A percentile compares a stretch with the other conserved stretches of the same genome.
These are phyloP conservation scores for Hydropsyche tenuis DNA, from an alignment of 1,140 invertebrate genomes.

Conservation along the genomic window DNA sequence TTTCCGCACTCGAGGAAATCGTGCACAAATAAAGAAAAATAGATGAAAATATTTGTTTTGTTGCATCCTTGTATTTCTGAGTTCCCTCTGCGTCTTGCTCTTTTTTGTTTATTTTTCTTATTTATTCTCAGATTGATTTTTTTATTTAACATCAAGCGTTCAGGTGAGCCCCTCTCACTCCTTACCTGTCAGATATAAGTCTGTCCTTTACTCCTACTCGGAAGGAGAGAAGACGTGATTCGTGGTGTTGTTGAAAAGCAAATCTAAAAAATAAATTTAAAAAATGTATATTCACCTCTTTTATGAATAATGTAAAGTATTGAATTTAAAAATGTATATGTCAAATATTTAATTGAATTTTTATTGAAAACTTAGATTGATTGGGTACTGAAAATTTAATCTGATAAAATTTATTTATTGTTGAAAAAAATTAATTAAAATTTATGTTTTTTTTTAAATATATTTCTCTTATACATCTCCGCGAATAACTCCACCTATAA, in stretches of 20 bases:
- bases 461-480: slow-evolving; percentile 30
- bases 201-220: slow-evolving; percentile 43
- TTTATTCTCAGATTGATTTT: slow-evolving; percentile 49
- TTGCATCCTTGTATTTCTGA: slow-evolving; percentile 12
- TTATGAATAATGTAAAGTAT: too few species aligned
- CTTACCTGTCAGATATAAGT: slow-evolving; percentile 32
- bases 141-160: slow-evolving; percentile 40
- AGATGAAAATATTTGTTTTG: slow-evolving; percentile 34
- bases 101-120: slow-evolving; percentile 48
- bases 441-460: slow-evolving; percentile 8
- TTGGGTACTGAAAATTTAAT: background rate
- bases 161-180: slow-evolving; percentile 27
- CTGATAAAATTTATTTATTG: background rate
- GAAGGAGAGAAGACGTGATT: slow-evolving; percentile 32
- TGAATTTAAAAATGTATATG: background rate
- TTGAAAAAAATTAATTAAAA: background rate
- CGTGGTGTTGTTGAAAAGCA: background rate
- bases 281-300: too few species aligned
- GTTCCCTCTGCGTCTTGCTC: slow-evolving; percentile 16
- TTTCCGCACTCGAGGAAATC: slow-evolving; percentile 11
- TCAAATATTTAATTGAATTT: background rate
- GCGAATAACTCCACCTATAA: slow-evolving; percentile 40
- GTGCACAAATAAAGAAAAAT: background rate
- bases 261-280: too few species aligned
- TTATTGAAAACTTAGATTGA: background rate